Conservation (phyloP, 1,140 invertebrate species). For the Psilanteris sp. region DNA sequence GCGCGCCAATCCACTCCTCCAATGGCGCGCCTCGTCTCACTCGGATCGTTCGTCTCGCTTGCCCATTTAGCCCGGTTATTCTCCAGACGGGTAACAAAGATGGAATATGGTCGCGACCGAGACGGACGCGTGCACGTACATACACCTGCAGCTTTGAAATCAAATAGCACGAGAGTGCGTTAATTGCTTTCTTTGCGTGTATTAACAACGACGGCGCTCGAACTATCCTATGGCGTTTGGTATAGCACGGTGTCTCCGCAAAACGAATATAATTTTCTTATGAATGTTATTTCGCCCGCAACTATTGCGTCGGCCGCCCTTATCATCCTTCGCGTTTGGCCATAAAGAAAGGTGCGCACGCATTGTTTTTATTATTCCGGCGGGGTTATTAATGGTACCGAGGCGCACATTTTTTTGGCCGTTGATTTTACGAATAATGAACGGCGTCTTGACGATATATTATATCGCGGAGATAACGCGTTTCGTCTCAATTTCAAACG, state of each 20-base stretch:
- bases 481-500: too few relatives aligned
- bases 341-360: too few relatives aligned
- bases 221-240: slow-evolving; percentile 1
- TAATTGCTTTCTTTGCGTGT: slow-evolving; percentile 54
- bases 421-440: too few relatives aligned
- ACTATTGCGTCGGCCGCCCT: too few relatives aligned
- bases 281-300: slow-evolving; percentile 1
- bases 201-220: background rate
- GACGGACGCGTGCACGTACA: slow-evolving; percentile 24
- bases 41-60: slow-evolving; percentile 21
- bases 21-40: slow-evolving; percentile 4
- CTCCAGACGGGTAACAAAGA: slow-evolving; percentile 34
- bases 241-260: slow-evolving; percentile 1
- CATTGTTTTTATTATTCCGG: too few relatives aligned
- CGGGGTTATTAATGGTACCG: too few relatives aligned
- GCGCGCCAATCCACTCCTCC: slow-evolving; percentile 4
- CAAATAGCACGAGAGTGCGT: slow-evolving; percentile 55
- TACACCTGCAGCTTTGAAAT: slow-evolving; percentile 62
- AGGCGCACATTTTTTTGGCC: too few relatives aligned
- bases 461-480: too few relatives aligned
- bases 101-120: too few relatives aligned
- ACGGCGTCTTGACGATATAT: too few relatives aligned
- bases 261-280: slow-evolving; percentile 24
- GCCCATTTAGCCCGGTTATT: slow-evolving; percentile 59
- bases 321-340: too few relatives aligned